Evolutionary conservation across 2,113 vertebrate species (phyloP), one percentile per base, ranked within the genome.

Genomic region (Lanius collurio): DNA sequence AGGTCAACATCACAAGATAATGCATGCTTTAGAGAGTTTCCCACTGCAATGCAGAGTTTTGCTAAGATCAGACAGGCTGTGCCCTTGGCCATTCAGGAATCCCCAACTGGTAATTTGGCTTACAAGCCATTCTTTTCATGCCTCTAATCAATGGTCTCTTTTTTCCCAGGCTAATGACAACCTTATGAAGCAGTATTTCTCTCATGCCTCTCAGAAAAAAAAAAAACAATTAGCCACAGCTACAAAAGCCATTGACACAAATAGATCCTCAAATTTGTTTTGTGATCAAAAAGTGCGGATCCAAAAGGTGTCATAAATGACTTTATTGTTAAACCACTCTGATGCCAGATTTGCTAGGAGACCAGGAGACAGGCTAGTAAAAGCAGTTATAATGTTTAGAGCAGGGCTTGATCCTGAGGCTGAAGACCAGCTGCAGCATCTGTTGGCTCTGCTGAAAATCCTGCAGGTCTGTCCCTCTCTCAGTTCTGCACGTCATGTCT

Each of bases 171-270:
- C 78, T 79, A 90, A 95, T 94, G 94, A 67, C 78, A 97, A 73
- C 24, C 37, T 87, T 75, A 93, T 50, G 88, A 95, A 96, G 94
- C 80, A 96, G 73, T 68, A 95, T 70, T 96, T 97, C 75, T 81
- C 50, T 91, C 73, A 84, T 57, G 94, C 85, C 69, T 73, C n/a
- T 44, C 70, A 91, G 60, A 74, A 53, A 76, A 89, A 75, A 75
- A 28, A 18, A 42, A 42, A 42, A 44, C 17, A 94, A 85, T 85
- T 85, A 87, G 16, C 57, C 73, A 80, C 39, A 89, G 89, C 86
- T 91, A 79, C 65, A 85, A 91, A 90, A 93, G 53, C 60, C 57
- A 85, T 49, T 75, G 91, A 65, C 90, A 89, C n/a, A 91, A 92
- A 95, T 39, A 35, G 28, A 94, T 56, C 23, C 67, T 57, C 71